Base-by-base conservation (phyloP, 2,113 vertebrate species). In the Equus quagga region DNA sequence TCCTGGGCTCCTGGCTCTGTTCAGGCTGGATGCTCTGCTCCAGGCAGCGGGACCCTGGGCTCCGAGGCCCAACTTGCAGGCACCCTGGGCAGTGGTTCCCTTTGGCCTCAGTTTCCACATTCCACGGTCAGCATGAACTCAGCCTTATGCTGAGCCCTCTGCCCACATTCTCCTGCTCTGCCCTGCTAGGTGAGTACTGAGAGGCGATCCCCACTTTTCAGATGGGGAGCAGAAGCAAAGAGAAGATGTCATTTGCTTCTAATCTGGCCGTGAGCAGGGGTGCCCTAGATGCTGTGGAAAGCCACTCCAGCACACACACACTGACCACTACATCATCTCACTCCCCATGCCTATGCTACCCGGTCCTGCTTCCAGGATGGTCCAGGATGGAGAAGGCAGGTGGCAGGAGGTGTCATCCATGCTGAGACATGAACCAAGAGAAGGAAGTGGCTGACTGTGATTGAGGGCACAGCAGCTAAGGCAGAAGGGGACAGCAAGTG, bases 281-380 rank as follows among this genome's bases (percentile, higher is more conserved):
- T n/a, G 44, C 14, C 23, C 72, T 11, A 31, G 14, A 7, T 0
- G 5, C 31, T 36, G 15, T 5, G 15, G 44, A 54, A 21, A 65
- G 31, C 44, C 60, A 10, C 24, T 36, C 60, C 46, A 0, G 18
- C 24, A 3, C 89, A 23, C 0, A 1, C 23, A 46, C 6, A 4
- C 5, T 1, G 23, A 14, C 58, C 44, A 11, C 60, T 14, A 3
- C 4, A 6, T 23, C 58, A 3, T 7, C 44, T 23, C 10, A 0
- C 33, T 7, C 49, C 5, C 72, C 58, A 65, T 33, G 56, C 28
- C 0, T 70, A 15, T 7, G 7, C 26, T 62, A 5, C 73, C 73
- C 23, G 4, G 54, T 24, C 46, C 58, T 2, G 0, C 8, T 78
- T 72, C 89, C 36, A 49, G 7, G 62, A 36, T 72, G 33, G 26